A percentile compares a stretch with the other conserved stretches of the same genome.
These are phyloP conservation scores for Syngnathus acus DNA, from an alignment of 2,797 vertebrate species.

Conservation along the genomic window DNA sequence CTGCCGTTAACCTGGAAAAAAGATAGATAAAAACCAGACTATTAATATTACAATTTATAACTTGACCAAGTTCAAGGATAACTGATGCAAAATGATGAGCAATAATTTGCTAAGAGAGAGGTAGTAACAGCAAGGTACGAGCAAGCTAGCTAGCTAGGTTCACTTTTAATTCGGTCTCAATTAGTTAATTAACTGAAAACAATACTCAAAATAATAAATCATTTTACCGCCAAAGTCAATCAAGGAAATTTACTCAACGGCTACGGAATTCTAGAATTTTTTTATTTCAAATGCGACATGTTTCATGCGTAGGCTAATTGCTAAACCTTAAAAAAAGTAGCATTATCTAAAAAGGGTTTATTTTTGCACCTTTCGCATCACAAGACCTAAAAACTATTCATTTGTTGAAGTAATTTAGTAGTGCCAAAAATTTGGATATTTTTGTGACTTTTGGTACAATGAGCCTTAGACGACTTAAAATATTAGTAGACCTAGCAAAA, in stretches of 20 bases:
- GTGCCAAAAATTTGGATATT: no score
- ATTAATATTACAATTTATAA: neutral
- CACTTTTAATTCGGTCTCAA: neutral
- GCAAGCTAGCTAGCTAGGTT: no score
- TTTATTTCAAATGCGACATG: neutral
- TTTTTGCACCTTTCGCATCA: neutral
- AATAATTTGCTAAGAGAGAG: neutral
- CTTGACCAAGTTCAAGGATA: neutral
- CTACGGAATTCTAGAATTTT: neutral
- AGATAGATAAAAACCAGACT: constrained; percentile 11
- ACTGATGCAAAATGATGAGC: neutral
- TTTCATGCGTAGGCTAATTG: neutral
- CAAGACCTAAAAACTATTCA: no score
- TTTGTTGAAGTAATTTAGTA: no score
- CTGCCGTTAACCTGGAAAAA: constrained; percentile 74
- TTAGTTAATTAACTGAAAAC: no score
- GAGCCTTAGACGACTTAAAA: no score
- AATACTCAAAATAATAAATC: no score
- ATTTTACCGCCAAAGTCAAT: neutral
- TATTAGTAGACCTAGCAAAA: no score
- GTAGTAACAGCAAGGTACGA: no score
- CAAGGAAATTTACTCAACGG: neutral
- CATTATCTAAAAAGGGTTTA: no score
- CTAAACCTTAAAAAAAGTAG: neutral
- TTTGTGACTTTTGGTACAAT: no score